phyloP scores from a whole-genome alignment of 2,888 invertebrate species.

The Loripinus fragilis region DNA sequence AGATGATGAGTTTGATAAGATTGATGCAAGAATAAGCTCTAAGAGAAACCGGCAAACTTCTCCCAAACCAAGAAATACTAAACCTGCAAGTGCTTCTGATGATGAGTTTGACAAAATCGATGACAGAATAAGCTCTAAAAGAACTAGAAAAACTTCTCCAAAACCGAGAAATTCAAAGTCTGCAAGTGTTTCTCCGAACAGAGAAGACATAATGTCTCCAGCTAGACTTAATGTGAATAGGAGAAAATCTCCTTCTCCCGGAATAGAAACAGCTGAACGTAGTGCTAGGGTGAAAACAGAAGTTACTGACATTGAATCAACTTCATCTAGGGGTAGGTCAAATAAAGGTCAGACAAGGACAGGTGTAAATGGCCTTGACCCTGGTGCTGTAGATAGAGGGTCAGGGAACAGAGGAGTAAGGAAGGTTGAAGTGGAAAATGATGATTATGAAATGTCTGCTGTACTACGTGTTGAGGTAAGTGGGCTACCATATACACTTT shows the following conservation, averaged over 20 bases:
- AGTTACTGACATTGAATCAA: neutral
- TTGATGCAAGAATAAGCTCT: slow-evolving; percentile 18
- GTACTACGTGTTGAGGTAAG: slow-evolving; percentile 21
- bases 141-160: neutral
- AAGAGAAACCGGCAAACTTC: neutral
- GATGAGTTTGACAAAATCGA: too few species aligned
- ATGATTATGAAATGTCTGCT: slow-evolving; percentile 23
- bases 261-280: neutral
- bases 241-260: neutral
- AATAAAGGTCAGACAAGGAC: neutral
- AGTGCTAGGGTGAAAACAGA: slow-evolving; percentile 5
- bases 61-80: too few species aligned
- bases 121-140: too few species aligned
- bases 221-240: neutral
- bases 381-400: neutral
- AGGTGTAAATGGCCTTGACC: neutral
- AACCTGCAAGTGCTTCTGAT: too few species aligned
- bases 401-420: neutral
- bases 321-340: neutral
- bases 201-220: neutral
- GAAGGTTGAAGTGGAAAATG: slow-evolving; percentile 23
- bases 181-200: slow-evolving; percentile 5
- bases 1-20: slow-evolving; percentile 28
- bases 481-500: too few species aligned
- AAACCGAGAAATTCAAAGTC: too few species aligned